These are phyloP conservation scores for Mimachlamys varia DNA, from an alignment of 2,888 invertebrate genomes.

Conservation along the genomic window DNA sequence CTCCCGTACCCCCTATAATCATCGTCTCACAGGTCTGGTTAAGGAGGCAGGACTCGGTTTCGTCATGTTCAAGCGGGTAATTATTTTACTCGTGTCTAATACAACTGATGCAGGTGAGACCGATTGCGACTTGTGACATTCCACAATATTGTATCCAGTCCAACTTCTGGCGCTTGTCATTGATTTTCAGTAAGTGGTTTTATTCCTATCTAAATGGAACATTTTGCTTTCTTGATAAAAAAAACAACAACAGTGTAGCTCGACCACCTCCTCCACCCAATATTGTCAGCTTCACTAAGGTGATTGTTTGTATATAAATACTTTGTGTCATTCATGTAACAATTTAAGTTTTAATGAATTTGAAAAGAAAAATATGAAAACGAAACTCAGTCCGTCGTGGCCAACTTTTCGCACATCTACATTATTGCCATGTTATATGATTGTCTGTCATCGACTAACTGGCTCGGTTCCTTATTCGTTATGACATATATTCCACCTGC, in stretches of 20 bases:
- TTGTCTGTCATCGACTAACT: too few relatives aligned
- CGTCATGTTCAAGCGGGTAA: neutral
- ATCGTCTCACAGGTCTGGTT: neutral
- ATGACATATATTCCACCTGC: too few relatives aligned
- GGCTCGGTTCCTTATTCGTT: too few relatives aligned
- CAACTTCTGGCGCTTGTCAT: neutral
- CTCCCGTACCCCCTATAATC: neutral
- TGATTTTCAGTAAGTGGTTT: neutral
- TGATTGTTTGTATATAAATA: too few relatives aligned
- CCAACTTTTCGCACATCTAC: neutral
- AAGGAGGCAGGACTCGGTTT: neutral
- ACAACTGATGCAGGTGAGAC: neutral
- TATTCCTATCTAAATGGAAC: neutral
- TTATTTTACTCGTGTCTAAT: neutral
- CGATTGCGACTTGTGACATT: neutral
- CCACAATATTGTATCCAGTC: neutral
- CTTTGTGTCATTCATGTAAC: too few relatives aligned
- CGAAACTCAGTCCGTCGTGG: too few relatives aligned
- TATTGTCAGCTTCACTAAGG: too few relatives aligned
- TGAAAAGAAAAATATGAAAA: too few relatives aligned
- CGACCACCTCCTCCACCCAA: neutral
- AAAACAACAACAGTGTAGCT: neutral
- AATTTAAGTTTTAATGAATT: too few relatives aligned
- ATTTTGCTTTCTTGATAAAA: too few relatives aligned
- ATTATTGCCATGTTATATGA: too few relatives aligned